Evolutionary conservation across 2,113 vertebrate genomes (phyloP), one percentile per base, ranked within the genome.

Genomic region (Lepus americanus): DNA sequence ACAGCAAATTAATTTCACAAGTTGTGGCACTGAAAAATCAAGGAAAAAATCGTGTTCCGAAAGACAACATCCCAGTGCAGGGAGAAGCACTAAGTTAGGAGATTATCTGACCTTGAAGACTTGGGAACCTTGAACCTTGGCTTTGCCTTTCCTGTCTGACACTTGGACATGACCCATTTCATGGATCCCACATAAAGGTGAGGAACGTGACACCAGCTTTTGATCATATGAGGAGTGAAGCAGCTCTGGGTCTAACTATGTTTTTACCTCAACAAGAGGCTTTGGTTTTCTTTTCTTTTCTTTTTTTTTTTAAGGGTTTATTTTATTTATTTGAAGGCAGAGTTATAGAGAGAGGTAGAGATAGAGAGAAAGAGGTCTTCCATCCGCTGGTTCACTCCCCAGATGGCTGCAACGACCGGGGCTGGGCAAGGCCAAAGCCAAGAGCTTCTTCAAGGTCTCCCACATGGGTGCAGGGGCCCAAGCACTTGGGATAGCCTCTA

Each of bases 1-100:
- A 76, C 5, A 82, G 76, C 29, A 89, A 93, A 88, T 74, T 81
- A 80, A 77, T 79, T 92, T 77, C 20, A 92, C 36, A 91, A 95
- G 36, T 27, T 80, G 36, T 84, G 11, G 61, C 89, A 92, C 19
- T 93, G 76, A 92, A 94, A 87, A 74, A 39, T 88, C 29, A 95
- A 82, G 51, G 55, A 16, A 53, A 87, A 81, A 92, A 6, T 29
- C 6, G 53, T 88, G 76, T 44, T 83, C 63, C 9, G 79, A 11
- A 83, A 76, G 85, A 74, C 79, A 64, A 12, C 3, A n/a, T 87
- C 53, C 17, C 59, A 23, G 27, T 27, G 22, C 11, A 36, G 31
- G 13, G 19, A 76, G 84, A 73, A 73, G 22, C 69, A 74, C 16
- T 72, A 13, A 49, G 1, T 29, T 23, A 84, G 55, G 36, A 82